phyloP scores from a whole-genome alignment of 1,140 invertebrate genomes.

The Penaeus chinensis region DNA sequence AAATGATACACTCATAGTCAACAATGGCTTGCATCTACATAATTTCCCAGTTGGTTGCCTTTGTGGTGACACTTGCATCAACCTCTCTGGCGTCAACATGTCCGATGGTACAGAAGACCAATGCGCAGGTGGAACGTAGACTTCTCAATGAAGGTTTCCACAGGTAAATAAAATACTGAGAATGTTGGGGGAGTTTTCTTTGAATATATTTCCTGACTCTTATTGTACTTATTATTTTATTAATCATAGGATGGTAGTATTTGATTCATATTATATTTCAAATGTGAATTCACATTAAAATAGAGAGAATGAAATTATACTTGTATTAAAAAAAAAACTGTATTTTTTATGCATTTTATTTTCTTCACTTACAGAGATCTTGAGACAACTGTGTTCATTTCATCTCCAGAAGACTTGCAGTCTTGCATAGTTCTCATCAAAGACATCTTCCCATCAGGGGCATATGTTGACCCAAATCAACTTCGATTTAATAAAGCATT shows the following conservation, averaged over 20 bases:
- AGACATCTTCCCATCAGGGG: constrained; percentile 33
- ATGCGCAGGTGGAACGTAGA: constrained; percentile 40
- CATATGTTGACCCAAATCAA: constrained; percentile 43
- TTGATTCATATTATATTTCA: too few relatives aligned
- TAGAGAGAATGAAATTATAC: not conserved
- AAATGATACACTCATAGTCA: too few relatives aligned
- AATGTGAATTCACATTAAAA: not conserved
- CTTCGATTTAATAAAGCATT: constrained; percentile 23
- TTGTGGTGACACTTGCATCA: not conserved
- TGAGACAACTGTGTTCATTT: constrained; percentile 43
- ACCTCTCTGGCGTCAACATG: constrained; percentile 9
- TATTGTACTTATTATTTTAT: not conserved
- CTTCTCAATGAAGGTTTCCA: constrained; percentile 43
- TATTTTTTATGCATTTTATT: not conserved
- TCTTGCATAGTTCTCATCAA: constrained; percentile 39
- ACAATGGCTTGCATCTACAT: too few relatives aligned
- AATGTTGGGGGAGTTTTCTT: not conserved
- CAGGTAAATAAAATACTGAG: constrained; percentile 7
- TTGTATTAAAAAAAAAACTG: too few relatives aligned
- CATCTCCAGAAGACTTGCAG: constrained; percentile 31
- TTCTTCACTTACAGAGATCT: constrained; percentile 26
- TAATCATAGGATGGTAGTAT: not conserved
- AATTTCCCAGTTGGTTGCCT: not conserved
- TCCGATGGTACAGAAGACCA: constrained; percentile 36
- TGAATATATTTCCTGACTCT: not conserved